Conservation (phyloP, 2,797 vertebrate genomes). For the Masticophis lateralis region DNA sequence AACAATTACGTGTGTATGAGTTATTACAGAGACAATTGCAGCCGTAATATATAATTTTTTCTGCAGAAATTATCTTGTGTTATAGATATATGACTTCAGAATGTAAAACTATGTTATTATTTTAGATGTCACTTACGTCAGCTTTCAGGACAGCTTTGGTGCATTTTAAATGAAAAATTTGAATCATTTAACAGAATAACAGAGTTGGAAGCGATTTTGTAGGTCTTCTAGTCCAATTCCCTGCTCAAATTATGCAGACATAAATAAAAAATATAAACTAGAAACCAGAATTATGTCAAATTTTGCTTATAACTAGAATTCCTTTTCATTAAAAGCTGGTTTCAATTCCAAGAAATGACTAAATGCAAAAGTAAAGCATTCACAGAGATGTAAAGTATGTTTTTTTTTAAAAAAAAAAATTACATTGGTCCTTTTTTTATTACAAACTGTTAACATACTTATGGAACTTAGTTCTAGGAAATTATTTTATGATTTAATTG, state of each 20-base stretch:
- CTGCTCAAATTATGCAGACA: background rate
- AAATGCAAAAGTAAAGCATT: background rate
- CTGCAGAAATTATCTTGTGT: rapidly evolving
- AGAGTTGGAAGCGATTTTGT: background rate
- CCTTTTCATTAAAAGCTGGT: background rate
- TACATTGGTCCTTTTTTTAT: background rate
- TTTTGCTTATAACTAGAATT: background rate
- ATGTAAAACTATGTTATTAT: background rate
- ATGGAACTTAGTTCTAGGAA: background rate
- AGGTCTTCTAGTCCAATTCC: background rate
- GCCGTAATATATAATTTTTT: background rate
- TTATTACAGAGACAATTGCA: background rate
- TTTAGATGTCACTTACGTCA: background rate
- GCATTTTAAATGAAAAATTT: background rate
- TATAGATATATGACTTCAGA: background rate
- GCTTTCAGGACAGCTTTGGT: background rate
- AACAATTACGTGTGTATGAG: background rate
- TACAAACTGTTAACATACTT: background rate
- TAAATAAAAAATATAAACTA: background rate
- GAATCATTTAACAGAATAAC: background rate
- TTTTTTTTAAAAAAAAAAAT: background rate
- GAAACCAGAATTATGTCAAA: background rate
- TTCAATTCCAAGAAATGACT: background rate
- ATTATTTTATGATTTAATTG: background rate
- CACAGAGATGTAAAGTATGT: background rate